phyloP scores from a whole-genome alignment of 2,888 invertebrate genomes.

The Gandaritis pyraliata region DNA sequence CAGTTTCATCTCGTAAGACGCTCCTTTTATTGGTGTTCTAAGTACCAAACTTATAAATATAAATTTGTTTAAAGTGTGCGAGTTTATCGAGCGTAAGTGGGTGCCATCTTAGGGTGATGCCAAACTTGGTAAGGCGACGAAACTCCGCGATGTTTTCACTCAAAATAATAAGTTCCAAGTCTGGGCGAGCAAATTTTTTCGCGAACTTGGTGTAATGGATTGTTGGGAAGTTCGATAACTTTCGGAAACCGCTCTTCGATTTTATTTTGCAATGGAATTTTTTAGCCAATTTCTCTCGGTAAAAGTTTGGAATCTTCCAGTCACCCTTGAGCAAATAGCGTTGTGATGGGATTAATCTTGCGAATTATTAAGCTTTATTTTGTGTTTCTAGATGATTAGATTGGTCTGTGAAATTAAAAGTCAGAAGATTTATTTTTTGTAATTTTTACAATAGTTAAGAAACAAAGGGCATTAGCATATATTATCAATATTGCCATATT shows the following conservation, averaged over 20 bases:
- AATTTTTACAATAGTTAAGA: too few species aligned
- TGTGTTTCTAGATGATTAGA: constrained; percentile 30
- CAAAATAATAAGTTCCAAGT: constrained; percentile 81
- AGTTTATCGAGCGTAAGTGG: constrained; percentile 57
- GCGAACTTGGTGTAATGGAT: constrained; percentile 83
- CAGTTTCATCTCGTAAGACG: constrained; percentile 10
- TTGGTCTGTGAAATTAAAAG: constrained; percentile 12
- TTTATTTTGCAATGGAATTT: constrained; percentile 81
- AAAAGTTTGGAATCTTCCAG: constrained; percentile 77
- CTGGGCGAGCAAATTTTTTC: constrained; percentile 73
- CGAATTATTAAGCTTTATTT: constrained; percentile 37
- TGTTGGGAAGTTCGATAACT: constrained; percentile 83
- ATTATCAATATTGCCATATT: too few species aligned
- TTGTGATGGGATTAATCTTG: constrained; percentile 51
- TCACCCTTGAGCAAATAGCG: constrained; percentile 72
- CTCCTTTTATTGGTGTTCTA: constrained; percentile 29
- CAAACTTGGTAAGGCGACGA: constrained; percentile 68
- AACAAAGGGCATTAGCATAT: too few species aligned
- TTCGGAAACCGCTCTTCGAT: constrained; percentile 82
- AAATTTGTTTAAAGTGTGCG: constrained; percentile 46
- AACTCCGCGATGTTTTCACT: constrained; percentile 80
- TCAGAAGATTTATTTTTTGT: not conserved
- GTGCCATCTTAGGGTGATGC: constrained; percentile 48
- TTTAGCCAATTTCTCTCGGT: constrained; percentile 81
- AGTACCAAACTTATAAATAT: constrained; percentile 35